phyloP scores from a whole-genome alignment of 2,113 vertebrate genomes.

The Spea multiplicata region DNA sequence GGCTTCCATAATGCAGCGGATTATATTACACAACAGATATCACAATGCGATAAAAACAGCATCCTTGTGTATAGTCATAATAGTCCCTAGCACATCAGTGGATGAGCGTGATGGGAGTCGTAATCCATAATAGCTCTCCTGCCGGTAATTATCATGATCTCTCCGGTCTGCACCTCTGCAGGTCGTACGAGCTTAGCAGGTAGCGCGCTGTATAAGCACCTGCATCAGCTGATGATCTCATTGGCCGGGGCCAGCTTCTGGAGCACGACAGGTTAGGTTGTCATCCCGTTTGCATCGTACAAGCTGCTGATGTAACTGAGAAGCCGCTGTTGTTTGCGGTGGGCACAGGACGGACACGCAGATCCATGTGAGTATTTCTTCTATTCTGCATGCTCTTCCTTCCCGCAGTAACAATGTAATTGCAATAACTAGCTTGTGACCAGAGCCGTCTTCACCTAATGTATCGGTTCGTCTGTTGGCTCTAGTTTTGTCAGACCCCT shows the following conservation, averaged over 20 bases:
- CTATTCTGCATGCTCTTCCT: background rate
- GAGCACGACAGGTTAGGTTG: background rate
- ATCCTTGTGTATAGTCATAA: too few species aligned
- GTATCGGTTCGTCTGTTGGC: too few species aligned
- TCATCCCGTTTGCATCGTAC: background rate
- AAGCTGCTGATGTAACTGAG: constrained; percentile 40
- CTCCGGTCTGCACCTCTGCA: background rate
- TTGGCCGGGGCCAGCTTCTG: background rate
- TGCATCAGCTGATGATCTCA: background rate
- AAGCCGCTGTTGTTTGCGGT: constrained; percentile 6
- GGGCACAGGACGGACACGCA: background rate
- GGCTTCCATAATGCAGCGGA: too few species aligned
- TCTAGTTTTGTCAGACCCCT: too few species aligned
- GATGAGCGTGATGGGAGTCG: background rate
- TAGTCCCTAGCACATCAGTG: too few species aligned
- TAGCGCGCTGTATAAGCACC: background rate
- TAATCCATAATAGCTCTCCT: background rate
- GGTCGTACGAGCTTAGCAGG: background rate
- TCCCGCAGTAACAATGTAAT: background rate
- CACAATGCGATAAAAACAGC: too few species aligned
- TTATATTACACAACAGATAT: too few species aligned
- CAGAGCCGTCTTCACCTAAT: background rate
- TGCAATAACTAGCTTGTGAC: background rate
- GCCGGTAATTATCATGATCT: too few species aligned
- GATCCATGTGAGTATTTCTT: constrained; percentile 23